phyloP scores from a whole-genome alignment of 2,888 invertebrate species.

The Hyposoter dolosus region DNA sequence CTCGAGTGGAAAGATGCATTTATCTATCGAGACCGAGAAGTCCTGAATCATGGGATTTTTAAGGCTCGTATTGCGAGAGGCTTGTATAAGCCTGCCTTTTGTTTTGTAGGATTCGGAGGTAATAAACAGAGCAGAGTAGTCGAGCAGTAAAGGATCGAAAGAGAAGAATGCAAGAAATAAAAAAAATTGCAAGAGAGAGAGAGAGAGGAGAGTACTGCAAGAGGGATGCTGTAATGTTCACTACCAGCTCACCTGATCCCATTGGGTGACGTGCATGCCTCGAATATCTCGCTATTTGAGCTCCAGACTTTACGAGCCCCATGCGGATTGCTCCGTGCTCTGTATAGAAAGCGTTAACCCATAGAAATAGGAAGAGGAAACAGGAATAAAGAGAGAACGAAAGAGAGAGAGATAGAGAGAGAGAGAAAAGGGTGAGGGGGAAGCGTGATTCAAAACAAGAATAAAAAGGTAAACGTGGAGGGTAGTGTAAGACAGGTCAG shows the following conservation, averaged over 20 bases:
- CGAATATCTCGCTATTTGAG: constrained; percentile 79
- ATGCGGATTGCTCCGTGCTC: constrained; percentile 73
- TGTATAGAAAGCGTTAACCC: constrained; percentile 57
- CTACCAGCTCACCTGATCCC: constrained; percentile 19
- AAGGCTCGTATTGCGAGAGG: not conserved
- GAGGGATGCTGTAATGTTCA: constrained; percentile 31
- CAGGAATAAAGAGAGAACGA: constrained; percentile 29
- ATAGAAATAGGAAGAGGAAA: constrained; percentile 36
- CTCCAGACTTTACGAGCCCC: constrained; percentile 78
- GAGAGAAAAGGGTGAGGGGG: not conserved
- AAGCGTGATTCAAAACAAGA: constrained; percentile 7
- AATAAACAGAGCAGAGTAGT: not conserved
- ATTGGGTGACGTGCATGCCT: constrained; percentile 73
- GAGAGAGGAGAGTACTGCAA: not conserved
- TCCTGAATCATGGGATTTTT: constrained; percentile 3
- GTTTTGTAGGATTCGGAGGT: not conserved
- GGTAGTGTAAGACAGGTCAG: constrained; percentile 45
- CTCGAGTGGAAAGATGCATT: not conserved
- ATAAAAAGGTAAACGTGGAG: not conserved
- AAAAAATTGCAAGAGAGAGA: not conserved
- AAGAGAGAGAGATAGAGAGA: not conserved
- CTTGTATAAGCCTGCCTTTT: not conserved
- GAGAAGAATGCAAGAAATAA: not conserved
- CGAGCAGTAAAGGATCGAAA: not conserved
- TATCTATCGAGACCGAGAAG: not conserved